A percentile compares a stretch with the other conserved stretches of the same genome.
Evolutionary conservation across 2,113 vertebrate species (phyloP).

Genomic region (Triplophysa siluroides): DNA sequence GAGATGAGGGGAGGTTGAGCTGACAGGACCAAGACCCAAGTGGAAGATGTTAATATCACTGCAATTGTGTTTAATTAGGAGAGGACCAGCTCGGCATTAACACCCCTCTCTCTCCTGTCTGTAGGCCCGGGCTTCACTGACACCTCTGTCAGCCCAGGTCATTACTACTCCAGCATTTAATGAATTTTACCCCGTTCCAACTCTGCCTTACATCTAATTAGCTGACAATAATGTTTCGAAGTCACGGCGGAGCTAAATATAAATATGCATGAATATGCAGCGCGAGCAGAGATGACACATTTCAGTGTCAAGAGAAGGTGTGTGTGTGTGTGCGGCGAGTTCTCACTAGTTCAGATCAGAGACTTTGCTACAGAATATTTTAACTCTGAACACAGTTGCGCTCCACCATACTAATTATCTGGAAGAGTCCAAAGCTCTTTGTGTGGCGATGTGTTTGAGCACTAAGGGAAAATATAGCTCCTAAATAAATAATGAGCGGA

Average conservation of each 20-base stretch:
- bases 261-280: constrained; percentile 96
- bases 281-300: constrained; percentile 74
- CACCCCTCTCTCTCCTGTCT: constrained; percentile 76
- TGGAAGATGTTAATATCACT: constrained; percentile 93
- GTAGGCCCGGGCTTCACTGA: constrained; percentile 77
- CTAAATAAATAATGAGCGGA: constrained; percentile 47
- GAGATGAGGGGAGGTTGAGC: constrained; percentile 54
- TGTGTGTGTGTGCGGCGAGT: constrained; percentile 44
- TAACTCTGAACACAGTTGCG: constrained; percentile 51
- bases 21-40: constrained; percentile 57
- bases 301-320: constrained; percentile 50
- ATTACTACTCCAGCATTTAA: constrained; percentile 95
- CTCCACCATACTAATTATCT: constrained; percentile 71
- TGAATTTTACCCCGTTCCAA: constrained; percentile 94
- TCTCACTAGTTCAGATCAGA: constrained; percentile 73
- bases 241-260: constrained; percentile 91
- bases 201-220: constrained; percentile 98
- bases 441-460: not conserved
- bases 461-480: constrained; percentile 4
- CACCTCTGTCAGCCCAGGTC: constrained; percentile 97
- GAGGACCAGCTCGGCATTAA: constrained; percentile 86
- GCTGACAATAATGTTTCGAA: constrained; percentile 99
- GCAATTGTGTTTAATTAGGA: constrained; percentile 99
- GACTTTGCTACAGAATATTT: constrained; percentile 68
- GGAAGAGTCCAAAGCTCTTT: constrained; percentile 52